Percentiles rank a stretch among this genome's conserved stretches.
These are phyloP conservation scores for Gorsachius goisagi DNA, from an alignment of 2,113 vertebrate species.

Conservation along the genomic window DNA sequence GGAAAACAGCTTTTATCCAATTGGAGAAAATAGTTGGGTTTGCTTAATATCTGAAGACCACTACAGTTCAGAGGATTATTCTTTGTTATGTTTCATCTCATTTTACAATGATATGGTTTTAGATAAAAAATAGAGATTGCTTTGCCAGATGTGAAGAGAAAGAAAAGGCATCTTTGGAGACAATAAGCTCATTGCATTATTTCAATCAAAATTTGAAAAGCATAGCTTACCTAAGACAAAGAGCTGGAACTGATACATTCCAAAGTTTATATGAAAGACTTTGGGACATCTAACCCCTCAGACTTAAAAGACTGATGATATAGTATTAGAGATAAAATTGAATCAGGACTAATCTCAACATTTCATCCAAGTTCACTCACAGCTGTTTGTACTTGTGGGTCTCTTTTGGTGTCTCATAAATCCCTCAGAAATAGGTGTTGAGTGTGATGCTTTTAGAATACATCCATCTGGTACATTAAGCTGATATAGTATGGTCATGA, in stretches of 20 bases:
- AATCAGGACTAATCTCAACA: neutral
- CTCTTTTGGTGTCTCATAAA: neutral
- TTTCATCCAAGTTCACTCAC: neutral
- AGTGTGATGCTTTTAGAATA: neutral
- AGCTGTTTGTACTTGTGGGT: neutral
- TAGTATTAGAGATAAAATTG: neutral
- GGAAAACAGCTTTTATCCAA: neutral
- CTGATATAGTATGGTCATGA: neutral
- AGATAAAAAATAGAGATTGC: neutral
- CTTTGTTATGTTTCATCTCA: slow-evolving; percentile 11
- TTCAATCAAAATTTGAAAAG: neutral
- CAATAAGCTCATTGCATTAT: neutral
- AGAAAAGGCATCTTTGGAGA: neutral
- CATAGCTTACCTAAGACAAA: neutral
- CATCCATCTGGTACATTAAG: neutral
- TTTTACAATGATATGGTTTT: slow-evolving; percentile 7
- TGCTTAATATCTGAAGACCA: neutral
- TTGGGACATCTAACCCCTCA: neutral
- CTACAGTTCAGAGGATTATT: neutral
- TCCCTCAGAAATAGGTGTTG: neutral
- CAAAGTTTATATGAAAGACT: neutral
- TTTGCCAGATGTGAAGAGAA: slow-evolving; percentile 5
- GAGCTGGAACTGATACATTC: neutral
- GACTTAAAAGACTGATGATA: neutral
- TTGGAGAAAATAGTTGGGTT: slow-evolving; percentile 2